These are phyloP conservation scores for Aphelinus certus DNA, from an alignment of 1,140 invertebrate genomes.

Conservation along the genomic window DNA sequence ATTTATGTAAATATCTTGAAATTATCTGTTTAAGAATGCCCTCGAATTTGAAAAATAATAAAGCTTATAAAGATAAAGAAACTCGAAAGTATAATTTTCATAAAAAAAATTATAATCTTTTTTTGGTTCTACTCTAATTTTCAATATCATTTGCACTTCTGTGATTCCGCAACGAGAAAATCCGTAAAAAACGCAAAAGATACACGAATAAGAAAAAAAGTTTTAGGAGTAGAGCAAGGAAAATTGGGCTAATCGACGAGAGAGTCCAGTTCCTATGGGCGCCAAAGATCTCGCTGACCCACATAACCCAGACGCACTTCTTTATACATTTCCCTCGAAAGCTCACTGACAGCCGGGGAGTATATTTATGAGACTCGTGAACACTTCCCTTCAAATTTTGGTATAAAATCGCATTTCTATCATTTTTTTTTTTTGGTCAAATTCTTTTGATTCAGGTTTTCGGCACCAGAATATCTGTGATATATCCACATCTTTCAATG, in stretches of 20 bases:
- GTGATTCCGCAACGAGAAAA: no score
- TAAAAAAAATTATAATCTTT: neutral
- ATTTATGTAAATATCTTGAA: no score
- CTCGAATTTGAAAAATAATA: no score
- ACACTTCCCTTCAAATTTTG: neutral
- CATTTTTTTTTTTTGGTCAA: no score
- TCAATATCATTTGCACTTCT: no score
- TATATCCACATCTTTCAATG: no score
- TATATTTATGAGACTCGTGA: neutral
- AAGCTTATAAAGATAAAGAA: neutral
- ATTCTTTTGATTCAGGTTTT: no score
- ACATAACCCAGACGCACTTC: neutral
- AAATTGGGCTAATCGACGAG: constrained; percentile 29
- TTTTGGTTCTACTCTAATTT: no score
- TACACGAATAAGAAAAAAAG: neutral
- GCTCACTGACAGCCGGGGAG: neutral
- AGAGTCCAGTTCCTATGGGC: constrained; percentile 21
- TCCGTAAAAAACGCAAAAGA: no score
- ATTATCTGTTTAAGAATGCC: no score
- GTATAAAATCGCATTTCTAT: no score
- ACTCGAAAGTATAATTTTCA: neutral
- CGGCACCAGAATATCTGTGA: no score
- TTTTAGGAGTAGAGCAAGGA: neutral
- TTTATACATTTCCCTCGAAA: constrained; percentile 4
- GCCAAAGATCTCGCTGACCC: constrained; percentile 27